Evolutionary conservation across 2,888 invertebrate species (phyloP), one percentile per base, ranked within the genome.

Genomic region (Drosophila mimetica): DNA sequence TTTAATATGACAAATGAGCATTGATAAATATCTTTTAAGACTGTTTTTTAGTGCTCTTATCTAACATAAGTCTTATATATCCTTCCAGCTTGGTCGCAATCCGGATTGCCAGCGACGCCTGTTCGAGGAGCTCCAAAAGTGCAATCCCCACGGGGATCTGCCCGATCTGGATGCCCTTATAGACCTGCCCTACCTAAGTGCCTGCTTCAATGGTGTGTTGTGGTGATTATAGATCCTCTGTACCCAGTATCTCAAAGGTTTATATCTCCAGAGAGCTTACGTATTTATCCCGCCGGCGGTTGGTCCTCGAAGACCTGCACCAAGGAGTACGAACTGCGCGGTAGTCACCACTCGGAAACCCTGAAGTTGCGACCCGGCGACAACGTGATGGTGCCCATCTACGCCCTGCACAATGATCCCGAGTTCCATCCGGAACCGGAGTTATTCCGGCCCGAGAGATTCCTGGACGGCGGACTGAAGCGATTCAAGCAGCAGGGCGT

Each of bases 391-490:
- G 85, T 91, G 46, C 90, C 91, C 11, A 78, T 90, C 11, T 88
- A 88, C 61, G 81, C 86, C 0, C 70, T 91, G 9, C 91, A 91
- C 46, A 86, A 89, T 34, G 92, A 91, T 77, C 79, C 89, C 3
- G 65, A 77, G 13, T 86, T 71, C 42, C 91, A 86, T 70, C 74
- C 80, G 0, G 77, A 91, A 32, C 90, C 92, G 1, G 57, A 84
- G 0, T 59, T 69, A 54, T 91, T 91, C 59, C 76, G 82, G 7
- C 92, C 91, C 0, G 90, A 92, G 44, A 85, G 91, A n/a, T 92
- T 91, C 63, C 71, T 85, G 20, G 83, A 91, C 60, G 89, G 88
- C n/a, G 90, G 89, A 3, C 50, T 79, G 0, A 90, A 89, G 65
- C 75, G 78, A 2, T 89, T 78, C 58, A 84, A 84, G n/a, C 89